Evolutionary conservation across 2,797 vertebrate genomes (phyloP).

Genomic region (Gambusia yucatana): DNA sequence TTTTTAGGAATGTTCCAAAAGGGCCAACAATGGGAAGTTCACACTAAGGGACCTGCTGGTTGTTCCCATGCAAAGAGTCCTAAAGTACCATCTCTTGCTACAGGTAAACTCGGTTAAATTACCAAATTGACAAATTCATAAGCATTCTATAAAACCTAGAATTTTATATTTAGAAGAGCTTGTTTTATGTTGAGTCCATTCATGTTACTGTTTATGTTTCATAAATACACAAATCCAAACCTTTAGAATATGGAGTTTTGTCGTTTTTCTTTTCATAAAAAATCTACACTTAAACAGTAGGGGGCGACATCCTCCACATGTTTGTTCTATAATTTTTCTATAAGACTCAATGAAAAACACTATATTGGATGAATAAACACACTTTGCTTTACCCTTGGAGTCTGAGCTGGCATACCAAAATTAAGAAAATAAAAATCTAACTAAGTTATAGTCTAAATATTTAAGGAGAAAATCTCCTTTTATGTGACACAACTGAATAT

Average conservation of each 20-base stretch:
- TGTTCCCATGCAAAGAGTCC: slow-evolving; percentile 95
- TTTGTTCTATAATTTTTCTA: slow-evolving; percentile 20
- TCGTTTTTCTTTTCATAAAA: no score
- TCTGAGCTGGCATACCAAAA: not conserved
- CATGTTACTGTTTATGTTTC: not conserved
- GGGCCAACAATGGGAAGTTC: slow-evolving; percentile 97
- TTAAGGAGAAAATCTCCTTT: not conserved
- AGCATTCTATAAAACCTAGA: not conserved
- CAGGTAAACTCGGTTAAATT: slow-evolving; percentile 80
- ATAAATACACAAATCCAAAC: not conserved
- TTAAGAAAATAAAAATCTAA: not conserved
- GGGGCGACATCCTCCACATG: slow-evolving; percentile 62
- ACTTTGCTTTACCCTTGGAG: not conserved
- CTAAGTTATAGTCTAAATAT: not conserved
- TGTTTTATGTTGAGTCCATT: not conserved
- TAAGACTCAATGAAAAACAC: not conserved
- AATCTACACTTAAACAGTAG: slow-evolving; percentile 57
- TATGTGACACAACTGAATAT: not conserved
- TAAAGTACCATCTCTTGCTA: slow-evolving; percentile 96
- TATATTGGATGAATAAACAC: not conserved
- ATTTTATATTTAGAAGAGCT: not conserved
- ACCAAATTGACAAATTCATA: not conserved
- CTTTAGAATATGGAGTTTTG: not conserved
- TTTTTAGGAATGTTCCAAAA: slow-evolving; percentile 93
- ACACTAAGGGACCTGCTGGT: slow-evolving; percentile 93